Base-by-base conservation (phyloP, 1,140 invertebrate species). In the Tribolium castaneum region DNA sequence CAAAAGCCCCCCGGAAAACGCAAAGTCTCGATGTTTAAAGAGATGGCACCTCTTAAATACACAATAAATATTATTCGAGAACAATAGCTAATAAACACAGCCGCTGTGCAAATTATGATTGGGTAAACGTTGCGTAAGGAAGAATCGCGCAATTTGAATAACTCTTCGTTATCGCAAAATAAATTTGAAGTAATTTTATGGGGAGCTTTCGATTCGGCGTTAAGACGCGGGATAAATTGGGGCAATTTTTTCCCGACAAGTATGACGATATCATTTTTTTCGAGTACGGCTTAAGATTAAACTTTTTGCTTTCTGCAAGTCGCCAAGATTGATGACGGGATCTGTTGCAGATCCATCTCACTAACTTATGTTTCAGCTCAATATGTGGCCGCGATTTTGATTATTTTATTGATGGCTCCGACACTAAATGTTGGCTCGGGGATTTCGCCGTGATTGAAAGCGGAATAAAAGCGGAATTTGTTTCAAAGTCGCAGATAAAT, bases 241-340 rank as follows among this genome's bases (percentile, higher is more conserved):
- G 10, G 59, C 10, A 35, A 66, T 66, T 66, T 66, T 66, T 66
- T 66, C 59, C 59, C 14, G 59, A 34, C 59, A 66, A 66, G 59
- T 66, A 66, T 66, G 59, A 66, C 59, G 59, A 66, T 66, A 66
- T 66, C 59, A 66, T 66, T 66, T 66, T 66, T 59, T 66, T 66
- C 59, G 0, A 14, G 59, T 66, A 66, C 59, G 59, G 59, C 9
- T 35, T 66, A 14, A 66, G 59, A 66, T 66, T 66, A 66, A 66
- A 66, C 59, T 66, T 66, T 66, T 66, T 66, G 59, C 59, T 66
- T 66, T 66, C 30, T 66, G 59, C 59, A 66, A 66, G 59, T 66
- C 34, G 22, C 25, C n/a, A 30, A 34, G 59, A 66, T 66, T 66
- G 59, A 66, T 66, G 59, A 66, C 25, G 12, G 59, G 59, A 66